Base-by-base conservation (phyloP, 2,113 vertebrate species). In the Channa maculata region DNA sequence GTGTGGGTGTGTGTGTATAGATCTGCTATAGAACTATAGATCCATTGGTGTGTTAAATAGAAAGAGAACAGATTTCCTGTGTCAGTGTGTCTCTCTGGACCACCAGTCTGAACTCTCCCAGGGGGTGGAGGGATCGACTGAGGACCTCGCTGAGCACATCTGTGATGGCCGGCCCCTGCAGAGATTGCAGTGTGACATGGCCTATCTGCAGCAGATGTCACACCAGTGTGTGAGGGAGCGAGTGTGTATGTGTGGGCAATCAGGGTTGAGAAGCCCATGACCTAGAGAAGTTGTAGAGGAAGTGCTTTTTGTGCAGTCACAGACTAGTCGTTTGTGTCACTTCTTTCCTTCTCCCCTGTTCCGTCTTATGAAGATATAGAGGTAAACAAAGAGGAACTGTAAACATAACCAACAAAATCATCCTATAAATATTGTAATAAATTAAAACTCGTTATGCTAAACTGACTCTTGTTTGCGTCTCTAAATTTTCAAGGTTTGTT, bases 101-200 rank as follows among this genome's bases (percentile, higher is more conserved):
- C 1, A 3, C 62, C 44, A 5, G 38, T 79, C 71, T 68, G 73
- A 80, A 70, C 82, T 45, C 59, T 85, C 86, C 75, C 85, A 58
- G 5, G 78, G 75, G 81, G 75, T 80, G 60, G 74, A 71, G 79
- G 72, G 74, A 75, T 38, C 77, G 75, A 82, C 71, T 52, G 65
- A 82, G 76, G 85, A 89, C 77, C 77, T 85, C 39, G 15, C 88
- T 82, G 79, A 57, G 81, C 83, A 87, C 87, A 90, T 89, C 84
- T 89, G 91, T 81, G 91, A 84, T 34, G 44, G 77, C 53, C 13
- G 53, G 67, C 57, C 8, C 83, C 85, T 72, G 50, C 86, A 84
- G 82, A 86, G 76, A 60, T 66, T 38, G 64, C 79, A 73, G 72
- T 83, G 75, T 90, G 84, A 86, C 87, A 85, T 71, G 51, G 65